A percentile compares a stretch with the other conserved stretches of the same genome.
Evolutionary conservation across 2,797 vertebrate genomes (phyloP).

Genomic region (Falco concolor): DNA sequence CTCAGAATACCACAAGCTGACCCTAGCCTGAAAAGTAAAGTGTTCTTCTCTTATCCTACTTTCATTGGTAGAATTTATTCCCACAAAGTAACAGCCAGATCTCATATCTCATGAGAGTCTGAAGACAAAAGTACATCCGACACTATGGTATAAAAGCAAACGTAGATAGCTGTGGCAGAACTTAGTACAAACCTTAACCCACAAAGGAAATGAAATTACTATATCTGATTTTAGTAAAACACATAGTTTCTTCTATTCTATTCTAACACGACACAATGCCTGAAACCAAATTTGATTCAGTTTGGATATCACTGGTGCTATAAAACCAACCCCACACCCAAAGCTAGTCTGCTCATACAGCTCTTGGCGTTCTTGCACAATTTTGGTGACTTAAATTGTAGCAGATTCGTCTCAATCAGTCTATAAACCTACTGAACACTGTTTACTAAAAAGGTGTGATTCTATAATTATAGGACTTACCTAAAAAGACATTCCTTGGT

Average conservation of each 20-base stretch:
- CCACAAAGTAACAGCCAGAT: neutral
- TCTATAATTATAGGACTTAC: slow-evolving; percentile 62
- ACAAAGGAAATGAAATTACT: neutral
- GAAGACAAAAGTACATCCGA: neutral
- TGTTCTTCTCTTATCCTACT: neutral
- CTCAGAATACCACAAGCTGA: neutral
- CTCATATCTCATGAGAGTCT: neutral
- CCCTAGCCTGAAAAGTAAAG: neutral
- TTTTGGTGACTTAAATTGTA: neutral
- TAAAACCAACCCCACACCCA: neutral
- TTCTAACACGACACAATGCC: neutral
- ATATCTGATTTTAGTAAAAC: neutral
- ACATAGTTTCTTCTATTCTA: neutral
- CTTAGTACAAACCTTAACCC: neutral
- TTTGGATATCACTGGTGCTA: neutral
- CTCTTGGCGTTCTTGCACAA: neutral
- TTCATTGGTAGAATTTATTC: neutral
- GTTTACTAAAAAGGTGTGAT: neutral
- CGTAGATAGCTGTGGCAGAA: neutral
- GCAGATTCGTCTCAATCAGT: neutral
- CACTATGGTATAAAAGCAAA: neutral
- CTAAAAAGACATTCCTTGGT: slow-evolving; percentile 71
- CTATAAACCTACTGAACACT: neutral
- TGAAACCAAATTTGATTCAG: neutral
- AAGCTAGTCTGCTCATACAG: neutral